These are phyloP conservation scores for Bos indicus DNA, from an alignment of 2,113 vertebrate species.

Conservation along the genomic window DNA sequence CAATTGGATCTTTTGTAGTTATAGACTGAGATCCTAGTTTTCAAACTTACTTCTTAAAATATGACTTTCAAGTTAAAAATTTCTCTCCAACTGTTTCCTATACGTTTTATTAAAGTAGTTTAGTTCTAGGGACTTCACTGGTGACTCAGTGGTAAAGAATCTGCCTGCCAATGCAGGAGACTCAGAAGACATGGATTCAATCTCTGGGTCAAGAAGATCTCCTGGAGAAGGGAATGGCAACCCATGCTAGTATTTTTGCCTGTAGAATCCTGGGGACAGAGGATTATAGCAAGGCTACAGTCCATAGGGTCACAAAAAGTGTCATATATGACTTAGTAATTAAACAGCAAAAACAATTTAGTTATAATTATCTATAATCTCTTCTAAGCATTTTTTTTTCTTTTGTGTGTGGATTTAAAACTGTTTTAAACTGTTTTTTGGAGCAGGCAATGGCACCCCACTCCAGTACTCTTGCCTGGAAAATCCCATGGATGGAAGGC, in stretches of 20 bases:
- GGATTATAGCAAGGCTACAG: neutral
- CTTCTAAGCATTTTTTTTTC: neutral
- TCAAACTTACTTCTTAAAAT: constrained; percentile 1
- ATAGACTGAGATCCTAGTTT: neutral
- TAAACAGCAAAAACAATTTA: neutral
- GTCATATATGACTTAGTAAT: neutral
- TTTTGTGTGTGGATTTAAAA: neutral
- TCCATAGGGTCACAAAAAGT: neutral
- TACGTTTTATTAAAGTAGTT: neutral
- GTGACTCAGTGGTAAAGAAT: neutral
- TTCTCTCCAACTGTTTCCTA: neutral
- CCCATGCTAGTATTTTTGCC: neutral
- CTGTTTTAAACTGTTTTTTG: neutral
- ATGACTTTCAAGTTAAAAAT: neutral
- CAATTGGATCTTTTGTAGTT: neutral
- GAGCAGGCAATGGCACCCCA: no score
- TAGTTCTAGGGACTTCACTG: neutral
- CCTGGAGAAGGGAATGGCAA: neutral
- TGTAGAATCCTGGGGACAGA: neutral
- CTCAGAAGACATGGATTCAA: neutral
- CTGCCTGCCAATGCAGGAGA: neutral
- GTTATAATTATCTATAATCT: neutral
- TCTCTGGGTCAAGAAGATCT: neutral
- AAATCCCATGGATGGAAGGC: no score
- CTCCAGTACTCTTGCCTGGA: no score